Evolutionary conservation across 2,888 invertebrate genomes (phyloP).

Genomic region (Halictus ligatus): DNA sequence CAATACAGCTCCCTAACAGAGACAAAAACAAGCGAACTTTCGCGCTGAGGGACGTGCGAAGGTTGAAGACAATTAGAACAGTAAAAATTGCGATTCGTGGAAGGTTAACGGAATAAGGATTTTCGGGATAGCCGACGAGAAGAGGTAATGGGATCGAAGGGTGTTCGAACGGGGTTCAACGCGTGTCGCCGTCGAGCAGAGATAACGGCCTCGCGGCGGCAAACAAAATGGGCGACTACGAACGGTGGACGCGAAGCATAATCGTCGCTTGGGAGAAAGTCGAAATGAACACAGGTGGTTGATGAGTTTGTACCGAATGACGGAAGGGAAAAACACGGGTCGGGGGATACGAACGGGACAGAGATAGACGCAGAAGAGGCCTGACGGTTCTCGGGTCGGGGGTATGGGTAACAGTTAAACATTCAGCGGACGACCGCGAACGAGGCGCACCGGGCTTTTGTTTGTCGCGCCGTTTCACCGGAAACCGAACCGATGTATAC

Average conservation of each 20-base stretch:
- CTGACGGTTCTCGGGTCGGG: constrained; percentile 15
- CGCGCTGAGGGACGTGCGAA: no score
- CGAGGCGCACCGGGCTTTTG: constrained; percentile 70
- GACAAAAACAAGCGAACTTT: no score
- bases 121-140: rapidly evolving
- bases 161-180: not conserved
- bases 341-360: constrained; percentile 12
- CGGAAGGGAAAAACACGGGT: constrained; percentile 56
- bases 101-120: not conserved
- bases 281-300: constrained; percentile 72
- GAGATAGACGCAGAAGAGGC: constrained; percentile 16
- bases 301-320: constrained; percentile 64
- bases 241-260: constrained; percentile 42
- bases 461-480: constrained; percentile 77
- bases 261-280: constrained; percentile 64
- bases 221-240: constrained; percentile 29
- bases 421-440: constrained; percentile 72
- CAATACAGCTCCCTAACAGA: no score
- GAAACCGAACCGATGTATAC: constrained; percentile 75
- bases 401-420: constrained; percentile 60
- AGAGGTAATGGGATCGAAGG: not conserved
- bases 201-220: constrained; percentile 37
- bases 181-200: constrained; percentile 27
- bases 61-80: not conserved
- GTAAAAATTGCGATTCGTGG: not conserved